Evolutionary conservation across 2,888 invertebrate genomes (phyloP), one percentile per base, ranked within the genome.

Genomic region (Rugalucina vietnamica): DNA sequence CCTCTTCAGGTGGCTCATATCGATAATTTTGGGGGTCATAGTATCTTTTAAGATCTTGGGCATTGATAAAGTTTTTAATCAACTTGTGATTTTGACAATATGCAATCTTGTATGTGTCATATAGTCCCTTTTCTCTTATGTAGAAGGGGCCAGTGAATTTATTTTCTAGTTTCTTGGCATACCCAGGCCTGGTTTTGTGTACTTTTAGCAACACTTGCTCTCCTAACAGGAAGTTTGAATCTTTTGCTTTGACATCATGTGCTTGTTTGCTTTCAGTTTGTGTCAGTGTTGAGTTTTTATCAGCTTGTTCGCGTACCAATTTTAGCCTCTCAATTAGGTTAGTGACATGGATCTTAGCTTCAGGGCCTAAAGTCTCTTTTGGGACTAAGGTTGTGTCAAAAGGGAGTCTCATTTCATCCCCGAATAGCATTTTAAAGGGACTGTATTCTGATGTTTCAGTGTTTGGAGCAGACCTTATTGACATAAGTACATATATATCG

Each of bases 341-440:
- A 0, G 14, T 57, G 3, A 86, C 74, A 74, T 70, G 34, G 0
- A 39, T 24, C 49, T 75, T 77, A 18, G 43, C 78, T n/a, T 73
- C 34, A 5, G 73, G 76, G 36, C 39, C 57, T 21, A 83, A 29
- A 4, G 39, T 75, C 1, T 80, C 75, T 57, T 39, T 82, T 5
- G 86, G 86, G 27, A 81, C 50, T 24, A 86, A 43, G 4, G 18
- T 29, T 39, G 77, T 75, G 37, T 86, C 86, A 82, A 87, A 82
- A 0, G 80, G 84, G 8, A 82, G 49, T 21, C 60, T 82, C 87
- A 87, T 85, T 76, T 81, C 81, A 49, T 71, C 49, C 5, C 85
- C 87, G 79, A 85, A 87, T 10, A 87, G n/a, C 82, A 87, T 83
- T 43, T 82, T 75, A 54, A 37, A 87, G 8, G 87, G 79, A 43